Base-by-base conservation (phyloP, 92 coral and sea anemone species). In the Umimayanthus kanabou region DNA sequence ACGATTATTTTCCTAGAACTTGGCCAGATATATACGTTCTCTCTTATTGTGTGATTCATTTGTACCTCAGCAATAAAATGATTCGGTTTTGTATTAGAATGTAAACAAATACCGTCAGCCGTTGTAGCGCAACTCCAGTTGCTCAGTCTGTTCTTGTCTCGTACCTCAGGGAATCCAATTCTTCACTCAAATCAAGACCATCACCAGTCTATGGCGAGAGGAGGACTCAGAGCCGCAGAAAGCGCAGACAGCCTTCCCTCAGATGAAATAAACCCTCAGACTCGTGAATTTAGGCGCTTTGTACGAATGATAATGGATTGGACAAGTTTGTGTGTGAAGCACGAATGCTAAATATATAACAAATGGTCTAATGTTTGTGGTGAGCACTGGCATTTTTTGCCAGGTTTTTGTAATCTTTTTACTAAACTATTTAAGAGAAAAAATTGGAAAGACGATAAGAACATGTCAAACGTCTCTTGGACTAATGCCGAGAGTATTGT, bases 161-260 rank as follows among this genome's bases (percentile, higher is more conserved):
- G 85, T 79, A 26, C 49, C 6, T 65, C 91, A 97, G 99, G 99
- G 99, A 76, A 91, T 97, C 78, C 88, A 91, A 86, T 97, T 97
- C 81, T 97, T 88, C 85, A 90, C 98, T 43, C 98, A 95, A 13
- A 91, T 91, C 9, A 97, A 97, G 75, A 97, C 99, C 6, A 97
- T 97, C 88, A 97, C 99, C 11, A 97, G 99, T 57, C 89, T 97
- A 55, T 97, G 99, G 99, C 90, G 96, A 77, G 99, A 95, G 86
- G 99, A 97, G 79, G 98, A 94, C 39, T 92, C 97, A 1, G 92
- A 78, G 25, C 85, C 96, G 1, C 96, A 95, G 58, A 90, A 86
- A 79, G 91, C 98, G 0, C 92, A 93, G 65, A 90, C 99, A 7
- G 97, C 95, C 18, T 95, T 97, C 94, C 99, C 99, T 23, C 91